Conservation (phyloP, 1,140 invertebrate species). For the Linepithema humile region DNA sequence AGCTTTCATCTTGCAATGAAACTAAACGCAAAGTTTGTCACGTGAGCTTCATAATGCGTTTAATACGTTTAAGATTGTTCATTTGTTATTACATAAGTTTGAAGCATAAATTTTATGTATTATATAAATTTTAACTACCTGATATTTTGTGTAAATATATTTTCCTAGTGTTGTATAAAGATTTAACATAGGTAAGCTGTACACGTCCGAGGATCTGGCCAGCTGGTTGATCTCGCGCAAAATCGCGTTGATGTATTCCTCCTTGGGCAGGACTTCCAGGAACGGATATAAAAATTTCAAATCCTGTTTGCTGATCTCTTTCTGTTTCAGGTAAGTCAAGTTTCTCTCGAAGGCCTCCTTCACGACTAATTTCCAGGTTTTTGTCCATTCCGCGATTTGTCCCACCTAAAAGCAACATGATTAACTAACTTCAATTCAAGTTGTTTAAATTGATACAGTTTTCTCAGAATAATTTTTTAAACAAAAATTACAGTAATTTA, state of each 20-base stretch:
- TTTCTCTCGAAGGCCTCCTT: constrained; percentile 88
- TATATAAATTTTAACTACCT: constrained; percentile 68
- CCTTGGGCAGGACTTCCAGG: constrained; percentile 87
- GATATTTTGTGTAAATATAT: constrained; percentile 85
- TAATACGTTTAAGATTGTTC: constrained; percentile 45
- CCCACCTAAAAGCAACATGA: constrained; percentile 81
- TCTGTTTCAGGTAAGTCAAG: constrained; percentile 86
- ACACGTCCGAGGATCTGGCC: constrained; percentile 91
- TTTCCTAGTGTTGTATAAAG: constrained; percentile 89
- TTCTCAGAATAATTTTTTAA: neutral
- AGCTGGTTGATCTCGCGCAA: constrained; percentile 89
- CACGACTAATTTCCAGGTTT: constrained; percentile 88
- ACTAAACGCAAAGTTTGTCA: constrained; percentile 80
- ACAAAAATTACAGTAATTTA: too few relatives aligned
- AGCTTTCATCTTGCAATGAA: constrained; percentile 87
- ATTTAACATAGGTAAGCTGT: constrained; percentile 88
- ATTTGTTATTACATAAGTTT: neutral
- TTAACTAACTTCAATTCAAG: neutral
- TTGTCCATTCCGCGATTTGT: constrained; percentile 86
- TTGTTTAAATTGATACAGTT: neutral
- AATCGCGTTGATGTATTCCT: constrained; percentile 88
- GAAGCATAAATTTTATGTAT: neutral
- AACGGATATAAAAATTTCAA: constrained; percentile 90
- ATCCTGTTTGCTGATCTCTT: constrained; percentile 78
- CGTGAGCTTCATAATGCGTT: constrained; percentile 80